Evolutionary conservation across 2,888 invertebrate genomes (phyloP), one percentile per base, ranked within the genome.

Genomic region (Dryobotodes eremita): DNA sequence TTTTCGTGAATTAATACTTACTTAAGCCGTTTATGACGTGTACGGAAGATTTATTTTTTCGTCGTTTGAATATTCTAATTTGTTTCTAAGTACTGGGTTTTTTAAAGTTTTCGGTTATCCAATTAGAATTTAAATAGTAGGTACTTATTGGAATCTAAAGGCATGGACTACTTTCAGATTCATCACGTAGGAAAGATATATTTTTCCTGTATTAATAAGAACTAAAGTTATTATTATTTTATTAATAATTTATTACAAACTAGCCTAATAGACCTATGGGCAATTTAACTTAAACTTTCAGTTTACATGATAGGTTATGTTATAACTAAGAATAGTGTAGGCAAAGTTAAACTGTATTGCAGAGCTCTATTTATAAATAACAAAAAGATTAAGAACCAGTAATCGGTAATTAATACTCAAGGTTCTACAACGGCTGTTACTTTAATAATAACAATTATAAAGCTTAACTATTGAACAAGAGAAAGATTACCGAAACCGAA

Each of bases 1-100:
- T 93, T 95, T 95, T 93, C 90, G 91, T 93, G 91, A 91, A 90
- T 91, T 91, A 91, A 89, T 89, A 87, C 86, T 53, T 93, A 92
- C 86, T 69, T 93, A 92, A 94, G 92, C 94, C 89, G 90, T 91
- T 93, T 92, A 93, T 79, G 88, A 87, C 75, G 86, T 86, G 87
- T 87, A 86, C 83, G 80, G 86, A 72, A 83, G 80, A 80, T 87
- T 80, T 82, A 74, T 75, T 83, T 85, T 76, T 71, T 70, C 70
- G 73, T 82, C 75, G 77, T 79, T 81, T 81, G 66, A 79, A 76
- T 88, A 79, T 82, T 83, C 71, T 81, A 80, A 73, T 65, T 79
- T 50, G 76, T 70, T 86, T 72, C 13, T 31, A 15, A 46, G 46
- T 46, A 46, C 20, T 68, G 4, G 17, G n/a, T 64, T 62, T 75